These are phyloP conservation scores for Melospiza georgiana DNA, from an alignment of 2,113 vertebrate species.

Conservation along the genomic window DNA sequence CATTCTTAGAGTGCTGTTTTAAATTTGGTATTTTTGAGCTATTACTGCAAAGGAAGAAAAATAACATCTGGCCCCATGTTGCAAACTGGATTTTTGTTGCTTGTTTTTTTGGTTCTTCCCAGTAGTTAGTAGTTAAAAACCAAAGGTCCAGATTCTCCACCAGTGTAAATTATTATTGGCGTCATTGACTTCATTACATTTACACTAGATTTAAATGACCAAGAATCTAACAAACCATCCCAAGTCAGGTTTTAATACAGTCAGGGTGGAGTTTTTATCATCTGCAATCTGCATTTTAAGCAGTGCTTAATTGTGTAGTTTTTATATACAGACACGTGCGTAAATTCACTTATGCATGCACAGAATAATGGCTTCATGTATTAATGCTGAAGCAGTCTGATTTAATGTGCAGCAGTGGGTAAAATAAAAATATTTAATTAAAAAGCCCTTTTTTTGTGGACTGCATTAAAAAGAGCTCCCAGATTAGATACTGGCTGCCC, in stretches of 20 bases:
- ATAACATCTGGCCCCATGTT: neutral
- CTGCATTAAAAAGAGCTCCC: neutral
- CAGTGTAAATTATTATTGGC: neutral
- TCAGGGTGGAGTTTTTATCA: neutral
- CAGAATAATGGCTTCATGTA: neutral
- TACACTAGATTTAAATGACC: neutral
- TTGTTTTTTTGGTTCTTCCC: neutral
- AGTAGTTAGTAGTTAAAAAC: slow-evolving; percentile 33
- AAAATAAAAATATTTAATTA: slow-evolving; percentile 59
- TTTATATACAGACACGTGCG: neutral
- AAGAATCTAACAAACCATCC: neutral
- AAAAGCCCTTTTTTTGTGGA: slow-evolving; percentile 21
- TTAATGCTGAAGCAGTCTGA: slow-evolving; percentile 43
- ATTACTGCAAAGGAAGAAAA: neutral
- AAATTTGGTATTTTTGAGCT: neutral
- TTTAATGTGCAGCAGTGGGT: slow-evolving; percentile 30
- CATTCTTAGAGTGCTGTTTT: neutral
- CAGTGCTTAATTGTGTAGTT: slow-evolving; percentile 2
- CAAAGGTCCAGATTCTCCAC: slow-evolving; percentile 20
- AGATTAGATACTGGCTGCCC: neutral
- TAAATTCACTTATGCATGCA: slow-evolving; percentile 18
- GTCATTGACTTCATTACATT: neutral
- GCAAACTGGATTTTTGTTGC: neutral
- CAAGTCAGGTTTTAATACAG: slow-evolving; percentile 2
- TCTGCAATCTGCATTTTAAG: slow-evolving; percentile 52